Evolutionary conservation across 2,113 vertebrate genomes (phyloP), one percentile per base, ranked within the genome.

Genomic region (Protobothrops mucrosquamatus): DNA sequence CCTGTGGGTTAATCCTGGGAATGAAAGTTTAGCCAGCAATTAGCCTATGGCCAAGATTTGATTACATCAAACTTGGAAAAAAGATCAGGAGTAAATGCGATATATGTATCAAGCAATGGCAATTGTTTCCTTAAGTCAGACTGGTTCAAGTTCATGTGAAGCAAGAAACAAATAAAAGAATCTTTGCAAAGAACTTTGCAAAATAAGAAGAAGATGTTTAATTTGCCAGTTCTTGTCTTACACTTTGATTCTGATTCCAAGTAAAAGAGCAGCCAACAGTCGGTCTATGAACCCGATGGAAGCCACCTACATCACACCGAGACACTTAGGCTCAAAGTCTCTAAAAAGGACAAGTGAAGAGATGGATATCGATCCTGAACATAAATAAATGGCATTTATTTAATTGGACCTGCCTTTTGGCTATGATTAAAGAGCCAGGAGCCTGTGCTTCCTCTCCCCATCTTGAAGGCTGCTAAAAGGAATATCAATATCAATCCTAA

Each of bases 241-340:
- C 74, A 90, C 52, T 90, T 81, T 57, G 93, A 59, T 3, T 92
- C 34, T 93, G n/a, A 18, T 89, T 74, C 85, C 74, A 85, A 3
- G 92, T n/a, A 12, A 94, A 94, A 91, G 0, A 55, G 29, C 88
- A 93, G 92, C 2, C 24, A 39, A 92, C 0, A 0, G 0, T 6
- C 52, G 46, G 39, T 89, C 15, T 18, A 56, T 59, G 39, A 88
- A 51, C 15, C 15, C 4, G 8, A 81, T 48, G 61, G 18, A 81
- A 81, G 51, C 29, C 9, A 4, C n/a, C 61, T 39, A 89, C 26
- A 92, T 51, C 57, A 54, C 57, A 20, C 26, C n/a, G 54, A n/a
- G n/a, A 64, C 2, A 52, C 43, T 55, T 46, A 56, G 61, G 14
- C 48, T 74, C 39, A 24, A 20, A 74, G 61, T 20, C 48, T 34